These are phyloP conservation scores for Oreotrochilus melanogaster DNA, from an alignment of 2,113 vertebrate species.

Conservation along the genomic window DNA sequence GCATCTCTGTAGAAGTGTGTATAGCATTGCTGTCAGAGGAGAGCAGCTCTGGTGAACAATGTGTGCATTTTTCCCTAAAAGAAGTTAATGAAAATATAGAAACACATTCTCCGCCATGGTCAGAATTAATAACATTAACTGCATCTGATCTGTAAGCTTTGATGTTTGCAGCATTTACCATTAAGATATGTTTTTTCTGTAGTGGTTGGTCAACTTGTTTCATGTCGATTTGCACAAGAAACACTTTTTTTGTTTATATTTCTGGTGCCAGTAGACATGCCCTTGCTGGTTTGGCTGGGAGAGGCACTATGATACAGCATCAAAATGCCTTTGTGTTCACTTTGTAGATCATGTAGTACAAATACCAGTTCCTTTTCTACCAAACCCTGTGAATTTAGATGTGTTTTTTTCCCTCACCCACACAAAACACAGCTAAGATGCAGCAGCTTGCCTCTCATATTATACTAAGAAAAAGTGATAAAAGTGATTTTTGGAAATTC, in stretches of 20 bases:
- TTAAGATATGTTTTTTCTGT: background rate
- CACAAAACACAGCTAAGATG: background rate
- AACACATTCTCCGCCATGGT: background rate
- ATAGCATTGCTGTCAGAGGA: background rate
- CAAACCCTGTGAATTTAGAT: constrained; percentile 29
- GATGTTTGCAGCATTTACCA: background rate
- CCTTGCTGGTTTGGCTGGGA: constrained; percentile 60
- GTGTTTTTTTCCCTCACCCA: constrained; percentile 52
- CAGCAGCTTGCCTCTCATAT: constrained; percentile 40
- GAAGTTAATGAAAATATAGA: background rate
- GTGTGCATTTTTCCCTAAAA: background rate
- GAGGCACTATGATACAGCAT: constrained; percentile 38
- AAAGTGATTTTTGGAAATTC: constrained; percentile 47
- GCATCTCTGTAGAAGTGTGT: background rate
- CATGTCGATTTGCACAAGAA: constrained; percentile 28
- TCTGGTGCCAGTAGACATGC: constrained; percentile 42
- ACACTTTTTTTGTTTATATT: background rate
- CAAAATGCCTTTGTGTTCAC: background rate
- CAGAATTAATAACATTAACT: background rate
- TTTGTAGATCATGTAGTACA: background rate
- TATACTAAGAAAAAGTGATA: constrained; percentile 33
- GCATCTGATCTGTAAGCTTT: background rate
- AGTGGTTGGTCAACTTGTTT: constrained; percentile 18
- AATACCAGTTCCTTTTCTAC: constrained; percentile 2
- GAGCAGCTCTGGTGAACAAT: background rate